Base-by-base conservation (phyloP, 2,888 invertebrate genomes). In the Tetramorium bicarinatum region DNA sequence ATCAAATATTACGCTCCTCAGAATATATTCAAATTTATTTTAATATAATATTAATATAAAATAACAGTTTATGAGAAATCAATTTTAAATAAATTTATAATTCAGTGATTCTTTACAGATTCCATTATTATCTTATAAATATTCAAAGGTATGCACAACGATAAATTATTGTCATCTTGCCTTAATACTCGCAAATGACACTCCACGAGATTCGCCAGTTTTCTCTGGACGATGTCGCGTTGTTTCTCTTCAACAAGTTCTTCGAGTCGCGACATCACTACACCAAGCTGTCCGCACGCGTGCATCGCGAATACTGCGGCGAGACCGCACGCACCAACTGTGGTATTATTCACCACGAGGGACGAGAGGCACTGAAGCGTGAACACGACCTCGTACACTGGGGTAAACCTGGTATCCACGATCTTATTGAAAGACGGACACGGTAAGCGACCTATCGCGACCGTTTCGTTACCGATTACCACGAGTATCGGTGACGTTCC, bases 401-500 rank as follows among this genome's bases (percentile, higher is more conserved):
- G 85, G 25, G 71, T 83, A 25, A 80, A 75, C 25, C 66, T 81
- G 1, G 87, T 80, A 8, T 91, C 85, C 9, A 89, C 82, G n/a
- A 90, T 71, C 49, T 84, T 85, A 9, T 87, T 86, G 62, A 89
- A 90, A 62, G 88, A 87, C 34, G 91, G 86, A 85, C 84, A 90
- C 3, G 83, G 85, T 54, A 85, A 83, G n/a, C 18, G 77, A 21
- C 79, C 72, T 18, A 87, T 59, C 8, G 86, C 83, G 8, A 85
- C 67, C 34, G 86, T 91, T 21, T 82, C 69, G 61, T 87, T 82
- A 18, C 69, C 74, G 21, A 83, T 49, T 13, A 67, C 8, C 9
- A 75, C 44, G 7, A 72, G 87, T 54, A 83, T 88, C 0, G 79
- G 83, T n/a, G 87, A 87, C 2, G 91, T 69, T 21, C 87, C 89